A percentile compares a stretch with the other conserved stretches of the same genome.
Evolutionary conservation across 2,113 vertebrate genomes (phyloP).

Genomic region (Chaetorhynchus papuensis): DNA sequence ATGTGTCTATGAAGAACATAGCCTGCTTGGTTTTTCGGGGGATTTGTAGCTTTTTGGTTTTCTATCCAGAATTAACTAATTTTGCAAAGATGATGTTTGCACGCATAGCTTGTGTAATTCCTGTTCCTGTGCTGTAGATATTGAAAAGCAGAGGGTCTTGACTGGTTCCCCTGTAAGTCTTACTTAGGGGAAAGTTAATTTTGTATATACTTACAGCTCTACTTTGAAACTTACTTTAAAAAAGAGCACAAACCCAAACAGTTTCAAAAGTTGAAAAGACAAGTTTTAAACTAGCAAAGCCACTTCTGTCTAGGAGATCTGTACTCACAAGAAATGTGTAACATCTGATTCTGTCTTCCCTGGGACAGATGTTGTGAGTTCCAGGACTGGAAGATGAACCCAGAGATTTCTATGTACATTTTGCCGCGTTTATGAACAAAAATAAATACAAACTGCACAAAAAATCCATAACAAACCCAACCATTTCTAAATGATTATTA

Average conservation of each 20-base stretch:
- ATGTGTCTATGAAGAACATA: slow-evolving; percentile 24
- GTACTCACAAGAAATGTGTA: neutral
- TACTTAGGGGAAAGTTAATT: slow-evolving; percentile 34
- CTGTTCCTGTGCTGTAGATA: slow-evolving; percentile 63
- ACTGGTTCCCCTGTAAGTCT: neutral
- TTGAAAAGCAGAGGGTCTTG: slow-evolving; percentile 41
- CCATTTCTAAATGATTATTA: neutral
- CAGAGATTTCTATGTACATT: neutral
- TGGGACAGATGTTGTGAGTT: neutral
- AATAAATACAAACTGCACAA: neutral
- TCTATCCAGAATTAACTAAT: slow-evolving; percentile 56
- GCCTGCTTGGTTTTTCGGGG: neutral
- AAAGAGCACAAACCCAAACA: neutral
- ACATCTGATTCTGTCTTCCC: neutral
- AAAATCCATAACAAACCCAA: neutral
- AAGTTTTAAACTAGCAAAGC: neutral
- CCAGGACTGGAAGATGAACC: neutral
- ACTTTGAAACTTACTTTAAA: neutral
- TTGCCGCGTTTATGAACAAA: neutral
- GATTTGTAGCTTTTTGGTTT: slow-evolving; percentile 53
- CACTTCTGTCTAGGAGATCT: neutral
- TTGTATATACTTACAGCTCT: neutral
- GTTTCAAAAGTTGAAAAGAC: neutral
- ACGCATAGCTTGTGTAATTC: slow-evolving; percentile 21
- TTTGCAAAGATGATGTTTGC: slow-evolving; percentile 53